Base-by-base conservation (phyloP, 2,797 vertebrate species). In the Scomberomorus guttatus region DNA sequence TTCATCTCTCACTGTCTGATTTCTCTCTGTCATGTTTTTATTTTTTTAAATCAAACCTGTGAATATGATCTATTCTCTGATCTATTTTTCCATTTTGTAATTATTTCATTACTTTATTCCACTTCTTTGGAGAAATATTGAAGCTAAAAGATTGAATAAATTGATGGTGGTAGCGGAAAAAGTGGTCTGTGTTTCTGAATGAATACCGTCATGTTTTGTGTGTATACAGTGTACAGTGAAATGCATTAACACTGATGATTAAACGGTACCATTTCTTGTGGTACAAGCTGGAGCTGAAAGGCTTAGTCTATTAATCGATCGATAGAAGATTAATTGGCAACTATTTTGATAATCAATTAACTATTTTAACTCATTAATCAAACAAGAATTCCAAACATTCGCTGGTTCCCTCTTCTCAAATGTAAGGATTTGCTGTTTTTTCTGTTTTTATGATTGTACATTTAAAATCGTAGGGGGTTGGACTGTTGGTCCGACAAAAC, bases 131-230 rank as follows among this genome's bases (percentile, higher is more conserved):
- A 92, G 87, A 93, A 92, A 84, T 87, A 78, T 66, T 89, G 89
- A 94, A 94, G 93, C 90, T 93, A 90, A 95, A 93, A 92, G 90
- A 93, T 94, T 95, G 90, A 96, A 96, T 96, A 96, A 96, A 96
- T 90, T 88, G 79, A 90, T 92, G 93, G 93, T 95, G 94, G 87
- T 93, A 92, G 91, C 94, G 91, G 88, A 94, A 78, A 32, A 71
- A 18, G 3, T 63, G 27, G 72, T 82, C n/a, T 89, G 55, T 88
- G 62, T 84, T 86, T 27, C 88, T 88, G 69, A 76, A 10, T 81
- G 42, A 77, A 69, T 64, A 44, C 37, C 0, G 4, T 59, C 17
- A 15, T 68, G 44, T 58, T 69, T 60, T 59, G 7, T 50, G 25
- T 27, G 2, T 50, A 42, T 42, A 32, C 51, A 20, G 44, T 1